Conservation (phyloP, 2,888 invertebrate species). For the Achlya flavicornis region DNA sequence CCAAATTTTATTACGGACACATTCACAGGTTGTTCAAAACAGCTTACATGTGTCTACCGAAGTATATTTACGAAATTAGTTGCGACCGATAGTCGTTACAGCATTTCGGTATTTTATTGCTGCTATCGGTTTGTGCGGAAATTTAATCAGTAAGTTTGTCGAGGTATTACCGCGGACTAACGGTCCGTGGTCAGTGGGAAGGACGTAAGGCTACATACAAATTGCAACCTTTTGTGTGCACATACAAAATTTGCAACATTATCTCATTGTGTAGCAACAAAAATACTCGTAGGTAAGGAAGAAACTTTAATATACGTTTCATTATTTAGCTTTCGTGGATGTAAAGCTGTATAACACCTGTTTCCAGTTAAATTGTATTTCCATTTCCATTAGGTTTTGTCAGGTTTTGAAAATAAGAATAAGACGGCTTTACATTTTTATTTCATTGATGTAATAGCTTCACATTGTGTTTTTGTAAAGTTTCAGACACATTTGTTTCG, state of each 20-base stretch:
- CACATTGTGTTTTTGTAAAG: neutral
- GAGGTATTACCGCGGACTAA: slow-evolving; percentile 43
- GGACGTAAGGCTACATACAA: slow-evolving; percentile 16
- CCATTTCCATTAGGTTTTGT: slow-evolving; percentile 3
- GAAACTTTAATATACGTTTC: neutral
- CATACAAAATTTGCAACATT: slow-evolving; percentile 16
- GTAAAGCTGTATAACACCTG: neutral
- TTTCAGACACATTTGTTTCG: neutral
- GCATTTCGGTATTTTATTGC: slow-evolving; percentile 38
- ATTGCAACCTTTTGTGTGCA: slow-evolving; percentile 18
- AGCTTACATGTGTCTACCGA: slow-evolving; percentile 21
- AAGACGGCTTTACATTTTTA: neutral
- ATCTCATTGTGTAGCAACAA: neutral
- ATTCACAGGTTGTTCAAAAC: neutral
- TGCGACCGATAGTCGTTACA: slow-evolving; percentile 35
- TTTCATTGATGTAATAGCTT: neutral
- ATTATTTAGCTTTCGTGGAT: slow-evolving; percentile 1
- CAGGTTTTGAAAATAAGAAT: neutral
- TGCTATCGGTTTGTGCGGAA: slow-evolving; percentile 51
- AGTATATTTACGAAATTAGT: slow-evolving; percentile 48
- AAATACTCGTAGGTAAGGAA: neutral
- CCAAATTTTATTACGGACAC: too few relatives aligned
- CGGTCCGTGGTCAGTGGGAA: slow-evolving; percentile 32
- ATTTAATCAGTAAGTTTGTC: slow-evolving; percentile 60
- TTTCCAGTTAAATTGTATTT: neutral